phyloP scores from a whole-genome alignment of 2,888 invertebrate species.

The Drosophila ezoana region DNA sequence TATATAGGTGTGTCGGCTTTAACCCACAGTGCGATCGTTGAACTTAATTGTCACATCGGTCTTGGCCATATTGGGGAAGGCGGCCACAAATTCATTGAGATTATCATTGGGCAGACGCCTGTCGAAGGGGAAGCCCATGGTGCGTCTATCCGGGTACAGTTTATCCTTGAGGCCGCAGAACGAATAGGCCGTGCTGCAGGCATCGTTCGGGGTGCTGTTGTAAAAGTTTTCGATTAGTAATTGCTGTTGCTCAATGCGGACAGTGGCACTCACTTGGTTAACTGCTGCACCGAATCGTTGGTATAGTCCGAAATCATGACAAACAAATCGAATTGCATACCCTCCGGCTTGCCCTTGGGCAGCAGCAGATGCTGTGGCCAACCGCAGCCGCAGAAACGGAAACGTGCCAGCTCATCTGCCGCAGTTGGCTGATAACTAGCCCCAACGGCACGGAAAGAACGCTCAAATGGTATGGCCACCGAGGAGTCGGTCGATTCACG shows the following conservation, averaged over 20 bases:
- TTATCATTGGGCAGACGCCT: slow-evolving; percentile 75
- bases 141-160: slow-evolving; percentile 88
- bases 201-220: slow-evolving; percentile 85
- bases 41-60: slow-evolving; percentile 88
- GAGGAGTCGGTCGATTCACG: slow-evolving; percentile 90
- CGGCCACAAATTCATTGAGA: slow-evolving; percentile 89
- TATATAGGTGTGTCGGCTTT: slow-evolving; percentile 5
- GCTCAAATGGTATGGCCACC: slow-evolving; percentile 93
- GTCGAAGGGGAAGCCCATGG: slow-evolving; percentile 89
- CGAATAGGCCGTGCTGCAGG: slow-evolving; percentile 88
- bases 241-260: not conserved
- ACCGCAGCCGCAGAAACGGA: slow-evolving; percentile 95
- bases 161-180: slow-evolving; percentile 90
- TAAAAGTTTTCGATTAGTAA: slow-evolving; percentile 1
- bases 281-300: slow-evolving; percentile 86
- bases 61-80: slow-evolving; percentile 89
- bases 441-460: slow-evolving; percentile 91
- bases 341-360: slow-evolving; percentile 89
- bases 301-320: slow-evolving; percentile 91
- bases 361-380: slow-evolving; percentile 94
- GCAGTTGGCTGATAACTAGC: slow-evolving; percentile 85
- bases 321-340: slow-evolving; percentile 89
- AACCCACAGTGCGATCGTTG: slow-evolving; percentile 69
- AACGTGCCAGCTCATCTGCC: slow-evolving; percentile 85
- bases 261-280: slow-evolving; percentile 83